Percentiles rank a stretch among this genome's conserved stretches.
phyloP scores from a whole-genome alignment of 2,113 vertebrate genomes.

The Todiramphus chloris region DNA sequence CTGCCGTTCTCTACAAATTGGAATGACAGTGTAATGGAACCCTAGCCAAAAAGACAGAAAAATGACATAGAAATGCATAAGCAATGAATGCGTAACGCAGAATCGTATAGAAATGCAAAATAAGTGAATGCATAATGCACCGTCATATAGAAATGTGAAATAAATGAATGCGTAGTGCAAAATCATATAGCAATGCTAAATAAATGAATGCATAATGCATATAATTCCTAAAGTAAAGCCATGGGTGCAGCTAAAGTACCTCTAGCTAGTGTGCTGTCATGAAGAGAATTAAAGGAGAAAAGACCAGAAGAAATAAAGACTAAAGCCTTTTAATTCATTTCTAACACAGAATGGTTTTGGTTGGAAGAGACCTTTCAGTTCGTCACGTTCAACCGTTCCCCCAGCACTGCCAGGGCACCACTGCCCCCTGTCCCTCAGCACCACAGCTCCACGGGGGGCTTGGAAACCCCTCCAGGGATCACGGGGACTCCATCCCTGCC shows the following conservation, averaged over 20 bases:
- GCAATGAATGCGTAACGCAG: neutral
- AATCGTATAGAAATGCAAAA: neutral
- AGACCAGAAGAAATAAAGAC: neutral
- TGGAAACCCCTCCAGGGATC: no score
- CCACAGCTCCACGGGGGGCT: no score
- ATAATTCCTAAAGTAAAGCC: neutral
- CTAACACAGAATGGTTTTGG: neutral
- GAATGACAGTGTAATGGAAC: neutral
- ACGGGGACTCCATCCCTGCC: no score
- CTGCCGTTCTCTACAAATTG: neutral
- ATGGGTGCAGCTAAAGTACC: neutral
- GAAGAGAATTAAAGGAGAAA: neutral
- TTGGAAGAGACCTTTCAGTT: no score
- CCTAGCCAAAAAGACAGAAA: neutral
- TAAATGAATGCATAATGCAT: neutral
- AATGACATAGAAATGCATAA: neutral
- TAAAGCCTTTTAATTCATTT: neutral
- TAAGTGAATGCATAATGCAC: neutral
- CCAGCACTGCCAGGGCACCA: no score
- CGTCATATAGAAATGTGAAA: neutral
- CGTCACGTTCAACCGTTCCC: no score
- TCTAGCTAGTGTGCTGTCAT: neutral
- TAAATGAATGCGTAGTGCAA: neutral
- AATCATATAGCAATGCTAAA: neutral
- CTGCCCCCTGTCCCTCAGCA: no score